A percentile compares a stretch with the other conserved stretches of the same genome.
These are phyloP conservation scores for Ochropleura plecta DNA, from an alignment of 2,888 invertebrate genomes.

Conservation along the genomic window DNA sequence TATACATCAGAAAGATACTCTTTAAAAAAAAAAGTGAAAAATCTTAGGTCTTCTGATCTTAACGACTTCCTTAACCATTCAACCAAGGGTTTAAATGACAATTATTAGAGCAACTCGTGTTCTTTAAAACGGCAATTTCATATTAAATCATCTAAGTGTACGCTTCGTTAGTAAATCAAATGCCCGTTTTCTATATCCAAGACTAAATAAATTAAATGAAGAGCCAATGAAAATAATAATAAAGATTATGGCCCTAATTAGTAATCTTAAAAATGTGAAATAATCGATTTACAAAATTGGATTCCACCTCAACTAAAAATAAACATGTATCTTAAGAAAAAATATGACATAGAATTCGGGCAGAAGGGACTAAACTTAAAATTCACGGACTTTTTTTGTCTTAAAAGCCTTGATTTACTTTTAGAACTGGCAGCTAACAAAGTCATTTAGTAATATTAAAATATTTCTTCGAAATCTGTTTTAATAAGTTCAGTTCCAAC, in stretches of 20 bases:
- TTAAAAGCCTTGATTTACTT: neutral
- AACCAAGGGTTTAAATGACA: neutral
- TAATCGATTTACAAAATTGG: neutral
- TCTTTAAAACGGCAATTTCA: constrained; percentile 33
- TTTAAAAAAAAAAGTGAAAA: neutral
- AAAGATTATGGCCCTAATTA: neutral
- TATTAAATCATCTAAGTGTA: neutral
- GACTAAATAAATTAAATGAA: neutral
- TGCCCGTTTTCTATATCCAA: constrained; percentile 37
- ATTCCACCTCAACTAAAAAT: neutral
- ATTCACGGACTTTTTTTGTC: neutral
- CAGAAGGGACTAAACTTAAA: constrained; percentile 20
- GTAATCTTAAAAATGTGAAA: neutral
- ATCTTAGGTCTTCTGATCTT: neutral
- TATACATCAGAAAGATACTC: neutral
- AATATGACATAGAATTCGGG: constrained; percentile 17
- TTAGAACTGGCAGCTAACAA: neutral
- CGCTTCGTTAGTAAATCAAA: neutral
- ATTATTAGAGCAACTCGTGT: neutral
- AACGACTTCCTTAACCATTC: neutral
- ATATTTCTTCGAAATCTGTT: neutral
- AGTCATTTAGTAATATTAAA: neutral
- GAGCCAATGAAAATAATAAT: neutral
- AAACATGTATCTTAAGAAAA: neutral
- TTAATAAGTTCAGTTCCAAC: constrained; percentile 8